These are phyloP conservation scores for Dione juno DNA, from an alignment of 2,888 invertebrate species.

Conservation along the genomic window DNA sequence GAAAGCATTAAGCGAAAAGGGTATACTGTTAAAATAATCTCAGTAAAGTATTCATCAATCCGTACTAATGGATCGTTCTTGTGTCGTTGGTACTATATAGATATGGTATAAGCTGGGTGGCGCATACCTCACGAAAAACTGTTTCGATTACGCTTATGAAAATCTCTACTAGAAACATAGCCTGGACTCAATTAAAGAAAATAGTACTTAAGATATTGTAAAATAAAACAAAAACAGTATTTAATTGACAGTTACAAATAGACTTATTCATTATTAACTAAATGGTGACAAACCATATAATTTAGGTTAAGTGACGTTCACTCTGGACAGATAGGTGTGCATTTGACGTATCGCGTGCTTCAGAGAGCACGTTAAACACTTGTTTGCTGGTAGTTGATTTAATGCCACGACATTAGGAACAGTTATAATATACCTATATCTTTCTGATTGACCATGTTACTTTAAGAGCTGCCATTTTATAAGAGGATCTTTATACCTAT, in stretches of 20 bases:
- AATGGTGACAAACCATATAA: neutral
- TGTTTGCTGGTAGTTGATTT: conserved; percentile 15
- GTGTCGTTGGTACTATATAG: conserved; percentile 36
- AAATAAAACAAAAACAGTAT: too few relatives aligned
- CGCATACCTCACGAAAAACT: conserved; percentile 24
- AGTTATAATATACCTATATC: neutral
- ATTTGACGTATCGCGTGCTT: conserved; percentile 16
- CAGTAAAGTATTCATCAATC: conserved; percentile 45
- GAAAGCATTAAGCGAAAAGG: conserved; percentile 48
- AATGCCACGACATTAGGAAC: conserved; percentile 2
- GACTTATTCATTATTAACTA: neutral
- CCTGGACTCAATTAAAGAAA: too few relatives aligned
- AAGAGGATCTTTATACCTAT: neutral
- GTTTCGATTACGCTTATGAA: conserved; percentile 13
- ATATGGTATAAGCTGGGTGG: neutral
- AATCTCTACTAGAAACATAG: neutral
- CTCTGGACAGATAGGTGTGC: conserved; percentile 3
- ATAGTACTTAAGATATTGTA: too few relatives aligned
- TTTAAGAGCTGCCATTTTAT: neutral
- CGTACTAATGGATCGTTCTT: conserved; percentile 43
- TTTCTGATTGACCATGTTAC: neutral
- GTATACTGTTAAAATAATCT: conserved; percentile 45
- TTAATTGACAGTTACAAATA: neutral
- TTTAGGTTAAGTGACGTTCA: conserved; percentile 16
- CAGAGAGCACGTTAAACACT: conserved; percentile 15